Percentiles rank a stretch among this genome's conserved stretches.
phyloP scores from a whole-genome alignment of 1,140 invertebrate genomes.

The Ips nitidus region DNA sequence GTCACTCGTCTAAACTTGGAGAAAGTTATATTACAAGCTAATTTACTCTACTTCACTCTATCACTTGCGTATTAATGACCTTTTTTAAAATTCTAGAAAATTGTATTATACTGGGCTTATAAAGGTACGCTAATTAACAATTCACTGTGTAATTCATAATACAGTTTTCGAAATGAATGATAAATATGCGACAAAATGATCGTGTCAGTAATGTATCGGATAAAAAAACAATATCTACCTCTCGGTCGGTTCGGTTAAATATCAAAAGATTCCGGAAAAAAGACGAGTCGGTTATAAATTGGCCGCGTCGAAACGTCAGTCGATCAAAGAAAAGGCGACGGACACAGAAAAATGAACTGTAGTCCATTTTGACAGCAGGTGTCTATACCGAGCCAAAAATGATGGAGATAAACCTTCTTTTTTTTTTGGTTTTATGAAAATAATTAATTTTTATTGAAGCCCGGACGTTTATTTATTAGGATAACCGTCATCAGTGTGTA shows the following conservation, averaged over 20 bases:
- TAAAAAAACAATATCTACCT: too few species aligned
- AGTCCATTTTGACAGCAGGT: slow-evolving; percentile 17
- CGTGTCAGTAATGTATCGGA: too few species aligned
- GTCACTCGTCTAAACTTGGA: too few species aligned
- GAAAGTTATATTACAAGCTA: too few species aligned
- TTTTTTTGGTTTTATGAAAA: slow-evolving; percentile 10
- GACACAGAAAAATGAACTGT: slow-evolving; percentile 23
- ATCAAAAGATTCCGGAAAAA: slow-evolving; percentile 19
- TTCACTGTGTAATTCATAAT: too few species aligned
- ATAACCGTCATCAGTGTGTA: neutral
- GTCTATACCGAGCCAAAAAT: slow-evolving; percentile 8
- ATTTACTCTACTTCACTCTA: too few species aligned
- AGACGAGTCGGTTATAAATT: slow-evolving; percentile 20
- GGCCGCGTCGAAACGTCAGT: slow-evolving; percentile 28
- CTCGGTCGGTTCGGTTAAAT: slow-evolving; percentile 4
- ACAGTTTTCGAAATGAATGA: too few species aligned
- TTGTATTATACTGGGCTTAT: too few species aligned
- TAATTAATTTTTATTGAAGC: slow-evolving; percentile 5
- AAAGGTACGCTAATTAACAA: too few species aligned
- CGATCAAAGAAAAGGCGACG: slow-evolving; percentile 20
- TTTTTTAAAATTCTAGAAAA: too few species aligned
- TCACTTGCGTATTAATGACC: too few species aligned
- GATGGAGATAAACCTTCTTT: neutral
- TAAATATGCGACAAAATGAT: too few species aligned
- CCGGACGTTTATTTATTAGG: neutral